Base-by-base conservation (phyloP, 2,113 vertebrate species). In the Lampris megalopsis region DNA sequence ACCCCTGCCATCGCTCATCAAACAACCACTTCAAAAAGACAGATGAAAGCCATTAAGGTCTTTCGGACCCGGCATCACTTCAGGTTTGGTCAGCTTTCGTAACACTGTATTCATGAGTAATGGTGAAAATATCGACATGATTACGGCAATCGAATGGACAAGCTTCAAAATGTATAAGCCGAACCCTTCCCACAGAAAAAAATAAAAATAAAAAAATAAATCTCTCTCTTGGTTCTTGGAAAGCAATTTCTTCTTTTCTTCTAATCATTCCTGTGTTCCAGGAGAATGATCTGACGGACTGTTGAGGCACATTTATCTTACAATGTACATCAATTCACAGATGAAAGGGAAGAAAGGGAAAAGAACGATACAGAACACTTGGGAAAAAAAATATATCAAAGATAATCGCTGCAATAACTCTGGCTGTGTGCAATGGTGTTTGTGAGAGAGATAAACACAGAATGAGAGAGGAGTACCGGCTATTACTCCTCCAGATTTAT, bases 11-110 rank as follows among this genome's bases (percentile, higher is more conserved):
- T 63, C 45, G 10, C 13, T 68, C 8, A 0, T 76, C 54, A 50
- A 62, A 80, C 43, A n/a, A 24, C 24, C 0, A 45, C 77, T 82
- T 86, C 65, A 84, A 84, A 40, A 73, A 42, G 57, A 57, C 80
- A 71, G 60, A 86, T 70, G 81, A 75, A 37, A 68, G 40, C 24
- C 72, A 81, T 84, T 58, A 63, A 40, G 42, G 38, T 24, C 56
- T 76, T 69, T 7, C 40, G 62, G 42, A 7, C 53, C 9, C 7
- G 4, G 35, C 36, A 35, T 57, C 56, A 48, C 24, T 69, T 72
- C 42, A 63, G 37, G 36, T 60, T 69, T 77, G 59, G 50, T 71
- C 8, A 11, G n/a, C 50, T 3, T 54, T 77, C 68, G 71, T 24
- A 75, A 73, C 6, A 1, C 6, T 41, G 57, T 73, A 24, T 57